phyloP scores from a whole-genome alignment of 2,888 invertebrate species.

The Aproaerema taeniolella region DNA sequence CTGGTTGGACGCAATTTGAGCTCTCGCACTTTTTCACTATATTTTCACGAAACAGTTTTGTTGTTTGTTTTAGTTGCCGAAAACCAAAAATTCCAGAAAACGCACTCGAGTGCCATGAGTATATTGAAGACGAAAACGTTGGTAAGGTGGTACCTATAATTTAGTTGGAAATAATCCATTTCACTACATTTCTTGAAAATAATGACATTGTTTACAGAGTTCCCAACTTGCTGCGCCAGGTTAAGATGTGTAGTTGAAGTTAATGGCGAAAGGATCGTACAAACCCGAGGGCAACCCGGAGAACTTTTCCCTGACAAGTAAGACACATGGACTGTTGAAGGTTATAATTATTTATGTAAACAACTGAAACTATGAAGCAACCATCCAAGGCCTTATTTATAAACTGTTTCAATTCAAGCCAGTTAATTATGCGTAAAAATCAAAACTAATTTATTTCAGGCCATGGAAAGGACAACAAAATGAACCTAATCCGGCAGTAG shows the following conservation, averaged over 20 bases:
- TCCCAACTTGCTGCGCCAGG: constrained; percentile 68
- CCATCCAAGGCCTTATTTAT: too few relatives aligned
- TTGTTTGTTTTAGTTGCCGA: constrained; percentile 48
- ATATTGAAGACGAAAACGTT: constrained; percentile 71
- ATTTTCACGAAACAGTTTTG: too few relatives aligned
- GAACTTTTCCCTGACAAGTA: constrained; percentile 72
- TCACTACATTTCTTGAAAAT: not conserved
- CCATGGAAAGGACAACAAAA: constrained; percentile 72
- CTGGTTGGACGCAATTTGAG: too few relatives aligned
- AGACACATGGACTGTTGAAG: too few relatives aligned
- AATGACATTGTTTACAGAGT: constrained; percentile 37
- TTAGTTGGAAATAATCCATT: constrained; percentile 2
- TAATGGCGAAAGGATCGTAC: constrained; percentile 66
- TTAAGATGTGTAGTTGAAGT: constrained; percentile 65
- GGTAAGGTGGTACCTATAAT: constrained; percentile 52
- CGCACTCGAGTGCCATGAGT: constrained; percentile 68
- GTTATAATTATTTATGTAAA: too few relatives aligned
- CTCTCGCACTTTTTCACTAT: too few relatives aligned
- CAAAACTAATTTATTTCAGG: too few relatives aligned
- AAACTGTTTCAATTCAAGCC: too few relatives aligned
- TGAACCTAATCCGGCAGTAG: constrained; percentile 63
- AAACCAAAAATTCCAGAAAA: constrained; percentile 73
- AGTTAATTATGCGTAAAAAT: too few relatives aligned
- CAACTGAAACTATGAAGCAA: too few relatives aligned
- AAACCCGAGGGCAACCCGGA: constrained; percentile 67